Conservation (phyloP, 2,888 invertebrate species). For the Parthenolecanium corni region DNA sequence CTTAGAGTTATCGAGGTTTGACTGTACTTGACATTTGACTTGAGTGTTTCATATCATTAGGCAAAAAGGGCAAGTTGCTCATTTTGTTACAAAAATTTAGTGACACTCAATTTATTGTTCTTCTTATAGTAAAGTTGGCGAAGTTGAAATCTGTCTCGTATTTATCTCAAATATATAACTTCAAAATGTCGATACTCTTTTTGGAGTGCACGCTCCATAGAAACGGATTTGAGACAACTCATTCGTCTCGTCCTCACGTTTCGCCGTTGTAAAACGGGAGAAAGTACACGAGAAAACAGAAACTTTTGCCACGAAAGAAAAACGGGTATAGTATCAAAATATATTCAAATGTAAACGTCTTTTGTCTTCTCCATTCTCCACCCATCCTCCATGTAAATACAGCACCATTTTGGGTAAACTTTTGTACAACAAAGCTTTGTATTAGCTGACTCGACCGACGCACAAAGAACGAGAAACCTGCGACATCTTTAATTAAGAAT, state of each 20-base stretch:
- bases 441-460: not conserved
- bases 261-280: not conserved
- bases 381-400: not conserved
- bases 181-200: no score
- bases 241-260: not conserved
- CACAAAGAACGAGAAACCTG: conserved; percentile 24
- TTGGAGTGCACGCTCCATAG: not conserved
- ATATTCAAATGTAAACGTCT: not conserved
- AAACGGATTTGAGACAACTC: not conserved
- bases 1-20: no score
- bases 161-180: no score
- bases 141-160: no score
- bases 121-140: no score
- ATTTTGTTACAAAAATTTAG: no score
- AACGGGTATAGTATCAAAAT: not conserved
- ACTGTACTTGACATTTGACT: no score
- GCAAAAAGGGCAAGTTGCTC: no score
- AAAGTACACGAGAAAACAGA: not conserved
- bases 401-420: no score
- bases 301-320: conserved; percentile 11
- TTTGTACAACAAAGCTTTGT: conserved; percentile 12
- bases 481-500: conserved; percentile 26
- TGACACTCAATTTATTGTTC: no score
- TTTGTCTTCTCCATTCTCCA: not conserved
- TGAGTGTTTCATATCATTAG: no score